Conservation (phyloP, 2,797 vertebrate genomes). For the Sebastes hopkinsi region DNA sequence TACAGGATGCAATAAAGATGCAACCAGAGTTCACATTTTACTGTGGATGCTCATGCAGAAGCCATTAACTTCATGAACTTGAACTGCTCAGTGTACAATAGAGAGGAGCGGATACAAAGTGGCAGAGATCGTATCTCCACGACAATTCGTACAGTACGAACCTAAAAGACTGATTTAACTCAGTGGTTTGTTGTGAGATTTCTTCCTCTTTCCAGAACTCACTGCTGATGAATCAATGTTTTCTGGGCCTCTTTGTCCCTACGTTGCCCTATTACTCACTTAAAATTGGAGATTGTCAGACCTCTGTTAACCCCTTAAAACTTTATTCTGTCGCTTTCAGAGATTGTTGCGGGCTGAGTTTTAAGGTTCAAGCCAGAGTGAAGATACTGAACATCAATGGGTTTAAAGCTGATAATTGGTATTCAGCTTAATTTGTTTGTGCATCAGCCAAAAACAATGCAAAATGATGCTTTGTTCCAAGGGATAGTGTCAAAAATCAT, state of each 20-base stretch:
- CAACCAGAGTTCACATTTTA: constrained; percentile 35
- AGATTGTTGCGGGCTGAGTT: no score
- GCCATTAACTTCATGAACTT: constrained; percentile 11
- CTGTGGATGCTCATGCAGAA: constrained; percentile 1
- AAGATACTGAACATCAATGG: no score
- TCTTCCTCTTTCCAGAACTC: constrained; percentile 18
- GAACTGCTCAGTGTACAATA: neutral
- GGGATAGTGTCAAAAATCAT: neutral
- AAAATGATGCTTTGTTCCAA: neutral
- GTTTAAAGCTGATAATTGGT: neutral
- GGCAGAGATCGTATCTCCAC: neutral
- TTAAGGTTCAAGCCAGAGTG: neutral
- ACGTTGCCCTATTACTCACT: neutral
- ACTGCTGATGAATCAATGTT: neutral
- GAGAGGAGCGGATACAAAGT: neutral
- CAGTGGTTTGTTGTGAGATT: neutral
- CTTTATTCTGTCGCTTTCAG: no score
- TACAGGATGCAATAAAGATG: constrained; percentile 32
- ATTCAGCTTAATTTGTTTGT: neutral
- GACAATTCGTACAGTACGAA: neutral
- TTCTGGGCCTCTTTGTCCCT: neutral
- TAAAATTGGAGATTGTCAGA: neutral
- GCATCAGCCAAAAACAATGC: neutral
- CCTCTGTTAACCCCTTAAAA: neutral
- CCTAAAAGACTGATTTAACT: constrained; percentile 4